Evolutionary conservation across 2,888 invertebrate genomes (phyloP), one percentile per base, ranked within the genome.

Genomic region (Chloromyia formosa): DNA sequence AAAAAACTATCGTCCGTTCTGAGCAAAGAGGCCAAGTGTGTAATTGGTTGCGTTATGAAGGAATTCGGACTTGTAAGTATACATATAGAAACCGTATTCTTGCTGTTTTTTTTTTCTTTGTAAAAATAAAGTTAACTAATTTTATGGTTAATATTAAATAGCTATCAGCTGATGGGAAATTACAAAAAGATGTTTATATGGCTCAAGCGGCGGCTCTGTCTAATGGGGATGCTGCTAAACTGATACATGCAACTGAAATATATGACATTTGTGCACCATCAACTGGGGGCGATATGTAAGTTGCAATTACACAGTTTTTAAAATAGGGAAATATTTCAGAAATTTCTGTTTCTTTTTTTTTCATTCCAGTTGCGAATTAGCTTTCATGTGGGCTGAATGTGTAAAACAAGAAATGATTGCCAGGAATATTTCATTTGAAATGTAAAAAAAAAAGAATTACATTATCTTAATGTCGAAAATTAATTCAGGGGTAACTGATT

Each of bases 21-120:
- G 14, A 40, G 56, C 42, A 56, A 58, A n/a, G 71, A 71, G 56
- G 71, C 58, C 3, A 56, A 71, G 35, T 71, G 71, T 71, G 58
- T 58, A 3, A 40, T 71, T n/a, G 40, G 35, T 0, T 71, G 71
- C 16, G 22, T 71, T 1, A 71, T 71, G 71, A 53, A 71, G 22
- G 53, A 71, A 3, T 71, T 42, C 40, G 27, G n/a, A 56, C 10
- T 71, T 14, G 71, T 71, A 71, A 23, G 35, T 27, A 54, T 16
- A 16, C 20, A 14, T 60, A 3, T 14, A 23, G 27, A 35, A 7
- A 49, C 10, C 10, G 12, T n/a, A 49, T 49, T 49, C 16, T 42
- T 42, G 42, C 12, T 42, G 5, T 42, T 42, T 42, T 9, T 42
- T 42, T 42, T 42, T 9, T 42, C 42, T 42, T 12, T 12, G 42